phyloP scores from a whole-genome alignment of 1,140 invertebrate species.

The Diorhabda carinulata region DNA sequence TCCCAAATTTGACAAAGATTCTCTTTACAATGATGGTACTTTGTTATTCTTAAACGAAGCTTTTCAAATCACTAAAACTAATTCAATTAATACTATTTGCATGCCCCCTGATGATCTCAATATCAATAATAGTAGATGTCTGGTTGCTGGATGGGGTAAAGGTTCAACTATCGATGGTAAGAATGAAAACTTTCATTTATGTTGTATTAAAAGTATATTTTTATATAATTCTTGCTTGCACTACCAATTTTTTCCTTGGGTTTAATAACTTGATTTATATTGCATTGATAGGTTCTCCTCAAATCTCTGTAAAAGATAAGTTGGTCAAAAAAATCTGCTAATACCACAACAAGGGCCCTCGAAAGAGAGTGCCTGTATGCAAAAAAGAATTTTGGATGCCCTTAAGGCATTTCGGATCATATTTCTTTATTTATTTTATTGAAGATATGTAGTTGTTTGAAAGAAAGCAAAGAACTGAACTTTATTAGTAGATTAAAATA shows the following conservation, averaged over 20 bases:
- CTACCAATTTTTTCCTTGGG: too few species aligned
- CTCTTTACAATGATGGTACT: constrained; percentile 57
- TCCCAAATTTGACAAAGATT: constrained; percentile 49
- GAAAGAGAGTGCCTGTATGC: too few species aligned
- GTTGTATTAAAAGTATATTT: too few species aligned
- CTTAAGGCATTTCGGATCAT: constrained; percentile 11
- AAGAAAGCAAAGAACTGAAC: constrained; percentile 11
- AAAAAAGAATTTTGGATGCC: background rate
- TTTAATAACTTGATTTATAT: too few species aligned
- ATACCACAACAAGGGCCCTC: too few species aligned
- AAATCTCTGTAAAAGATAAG: too few species aligned
- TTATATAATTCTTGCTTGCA: too few species aligned
- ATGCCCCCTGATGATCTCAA: constrained; percentile 45
- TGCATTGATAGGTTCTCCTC: too few species aligned
- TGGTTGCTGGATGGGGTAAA: constrained; percentile 81
- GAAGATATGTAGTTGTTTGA: constrained; percentile 2
- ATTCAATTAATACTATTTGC: constrained; percentile 42
- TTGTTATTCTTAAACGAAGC: constrained; percentile 55
- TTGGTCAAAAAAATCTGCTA: too few species aligned
- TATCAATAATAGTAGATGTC: constrained; percentile 52
- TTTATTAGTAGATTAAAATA: constrained; percentile 11
- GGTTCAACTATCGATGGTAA: background rate
- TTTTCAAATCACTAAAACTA: constrained; percentile 50
- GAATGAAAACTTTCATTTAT: too few species aligned
- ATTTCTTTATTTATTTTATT: constrained; percentile 3